These are phyloP conservation scores for Sicus ferrugineus DNA, from an alignment of 2,888 invertebrate species.

Conservation along the genomic window DNA sequence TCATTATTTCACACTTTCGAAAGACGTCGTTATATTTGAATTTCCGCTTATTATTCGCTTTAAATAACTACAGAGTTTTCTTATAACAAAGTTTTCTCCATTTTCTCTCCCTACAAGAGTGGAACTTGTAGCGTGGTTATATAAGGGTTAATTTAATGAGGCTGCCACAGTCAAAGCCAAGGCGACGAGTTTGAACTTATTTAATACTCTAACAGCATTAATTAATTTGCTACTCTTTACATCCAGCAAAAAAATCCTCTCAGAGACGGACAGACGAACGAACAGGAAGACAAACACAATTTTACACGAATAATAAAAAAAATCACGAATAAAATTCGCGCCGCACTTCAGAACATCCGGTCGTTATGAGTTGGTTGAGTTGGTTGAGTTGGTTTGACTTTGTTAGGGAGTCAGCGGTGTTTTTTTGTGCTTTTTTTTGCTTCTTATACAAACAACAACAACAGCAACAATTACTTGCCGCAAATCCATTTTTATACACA, in stretches of 20 bases:
- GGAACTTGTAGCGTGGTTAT: too few relatives aligned
- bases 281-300: not conserved
- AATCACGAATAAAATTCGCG: slow-evolving; percentile 15
- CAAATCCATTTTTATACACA: slow-evolving; percentile 18
- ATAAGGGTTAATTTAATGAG: slow-evolving; percentile 23
- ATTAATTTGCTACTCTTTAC: slow-evolving; percentile 11
- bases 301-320: not conserved
- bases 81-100: too few relatives aligned
- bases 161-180: slow-evolving; percentile 22
- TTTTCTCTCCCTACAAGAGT: too few relatives aligned
- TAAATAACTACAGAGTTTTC: too few relatives aligned
- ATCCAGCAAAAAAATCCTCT: not conserved
- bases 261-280: not conserved
- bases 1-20: too few relatives aligned
- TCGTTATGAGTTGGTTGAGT: slow-evolving; percentile 2
- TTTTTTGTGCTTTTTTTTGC: not conserved
- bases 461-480: slow-evolving; percentile 41
- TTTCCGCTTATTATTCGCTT: too few relatives aligned
- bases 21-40: too few relatives aligned
- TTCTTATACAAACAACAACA: slow-evolving; percentile 20
- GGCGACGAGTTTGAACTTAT: slow-evolving; percentile 19
- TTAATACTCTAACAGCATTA: slow-evolving; percentile 5
- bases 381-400: not conserved
- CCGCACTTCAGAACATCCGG: slow-evolving; percentile 33
- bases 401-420: not conserved